Conservation (phyloP, 2,113 vertebrate species). For the Desmodus rotundus region DNA sequence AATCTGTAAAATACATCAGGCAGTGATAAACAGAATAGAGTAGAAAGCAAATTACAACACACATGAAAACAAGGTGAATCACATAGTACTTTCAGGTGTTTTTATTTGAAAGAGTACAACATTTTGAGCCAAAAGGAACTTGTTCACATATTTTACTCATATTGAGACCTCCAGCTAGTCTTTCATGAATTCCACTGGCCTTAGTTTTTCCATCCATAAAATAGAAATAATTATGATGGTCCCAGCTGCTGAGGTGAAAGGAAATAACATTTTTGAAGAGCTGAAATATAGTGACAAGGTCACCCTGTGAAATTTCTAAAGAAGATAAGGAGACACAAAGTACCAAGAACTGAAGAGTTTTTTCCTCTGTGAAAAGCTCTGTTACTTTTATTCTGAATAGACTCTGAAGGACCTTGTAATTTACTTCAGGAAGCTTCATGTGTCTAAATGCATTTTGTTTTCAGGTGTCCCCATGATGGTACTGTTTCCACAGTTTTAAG, state of each 20-base stretch:
- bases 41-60: background rate
- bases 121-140: background rate
- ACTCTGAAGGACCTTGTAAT: constrained; percentile 12
- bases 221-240: background rate
- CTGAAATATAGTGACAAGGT: background rate
- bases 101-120: background rate
- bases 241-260: background rate
- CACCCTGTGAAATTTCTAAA: background rate
- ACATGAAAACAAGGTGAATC: background rate
- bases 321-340: background rate
- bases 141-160: background rate
- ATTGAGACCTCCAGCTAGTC: background rate
- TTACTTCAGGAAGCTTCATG: constrained; percentile 31
- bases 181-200: background rate
- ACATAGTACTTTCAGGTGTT: background rate
- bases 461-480: constrained; percentile 36
- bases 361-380: background rate
- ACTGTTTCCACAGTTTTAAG: constrained; percentile 45
- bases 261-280: background rate
- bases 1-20: background rate
- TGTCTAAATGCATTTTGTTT: constrained; percentile 43
- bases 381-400: constrained; percentile 17
- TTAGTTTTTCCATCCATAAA: background rate
- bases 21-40: background rate
- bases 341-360: background rate